phyloP scores from a whole-genome alignment of 2,113 vertebrate species.

The Nothobranchius furzeri region DNA sequence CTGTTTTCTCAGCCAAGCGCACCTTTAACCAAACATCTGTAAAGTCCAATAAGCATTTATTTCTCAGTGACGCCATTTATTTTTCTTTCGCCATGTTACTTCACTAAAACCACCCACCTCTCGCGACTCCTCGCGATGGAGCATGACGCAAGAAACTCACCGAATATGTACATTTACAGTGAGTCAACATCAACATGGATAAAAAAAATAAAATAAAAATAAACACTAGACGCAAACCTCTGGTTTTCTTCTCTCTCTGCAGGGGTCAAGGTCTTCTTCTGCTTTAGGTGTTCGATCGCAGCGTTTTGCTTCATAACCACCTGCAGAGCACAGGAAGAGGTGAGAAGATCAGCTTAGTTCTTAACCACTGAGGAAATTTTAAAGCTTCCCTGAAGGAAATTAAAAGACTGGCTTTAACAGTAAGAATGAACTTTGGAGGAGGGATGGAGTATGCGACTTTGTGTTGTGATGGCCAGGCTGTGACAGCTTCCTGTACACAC shows the following conservation, averaged over 20 bases:
- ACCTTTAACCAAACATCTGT: too few relatives aligned
- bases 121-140: too few relatives aligned
- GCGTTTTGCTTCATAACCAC: constrained; percentile 98
- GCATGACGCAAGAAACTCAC: too few relatives aligned
- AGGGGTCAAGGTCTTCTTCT: constrained; percentile 95
- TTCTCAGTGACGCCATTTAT: too few relatives aligned
- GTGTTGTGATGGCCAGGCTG: constrained; percentile 2
- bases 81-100: too few relatives aligned
- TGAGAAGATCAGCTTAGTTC: not conserved
- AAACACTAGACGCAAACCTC: constrained; percentile 77
- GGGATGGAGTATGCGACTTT: not conserved
- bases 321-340: constrained; percentile 61
- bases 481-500: not conserved
- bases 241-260: constrained; percentile 95
- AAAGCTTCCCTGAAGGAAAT: too few relatives aligned
- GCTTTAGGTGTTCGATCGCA: constrained; percentile 94
- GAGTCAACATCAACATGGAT: not conserved
- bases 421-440: not conserved
- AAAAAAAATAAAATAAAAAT: not conserved
- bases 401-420: not conserved
- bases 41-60: too few relatives aligned
- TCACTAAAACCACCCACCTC: too few relatives aligned
- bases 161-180: too few relatives aligned
- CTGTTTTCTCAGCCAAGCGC: too few relatives aligned
- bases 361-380: too few relatives aligned